Evolutionary conservation across 2,888 invertebrate genomes (phyloP), one percentile per base, ranked within the genome.

Genomic region (Xanthia icteritia): DNA sequence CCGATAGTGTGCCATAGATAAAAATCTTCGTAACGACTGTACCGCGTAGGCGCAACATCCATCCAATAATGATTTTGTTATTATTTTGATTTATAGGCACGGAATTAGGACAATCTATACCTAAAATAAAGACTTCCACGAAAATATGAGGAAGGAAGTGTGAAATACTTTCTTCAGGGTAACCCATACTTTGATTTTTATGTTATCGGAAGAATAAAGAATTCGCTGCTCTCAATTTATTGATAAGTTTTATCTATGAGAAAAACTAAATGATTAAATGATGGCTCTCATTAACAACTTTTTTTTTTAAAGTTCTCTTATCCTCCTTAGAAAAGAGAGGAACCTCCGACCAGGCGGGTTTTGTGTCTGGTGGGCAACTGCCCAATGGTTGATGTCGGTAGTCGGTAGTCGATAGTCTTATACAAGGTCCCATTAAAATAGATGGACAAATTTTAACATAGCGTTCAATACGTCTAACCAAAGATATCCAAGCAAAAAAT

Each of bases 1-100:
- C 83, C 69, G 76, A 77, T 74, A 83, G 36, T 78, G 51, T 39
- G 83, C 65, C 86, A 86, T 45, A 77, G 77, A 88, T 88, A 87
- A 88, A 86, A 86, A 81, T 83, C 75, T 84, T 77, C 66, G 66
- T 79, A 79, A 77, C 70, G 79, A 64, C 69, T 82, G 5, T 39
- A 68, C 60, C 15, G 74, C 73, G 86, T 88, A 48, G 83, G 78
- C 80, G 71, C 84, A 61, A 13, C 66, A 54, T 63, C 42, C 60
- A 71, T 42, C 58, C 65, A 80, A 79, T 86, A 77, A 79, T 66
- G 31, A 77, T 86, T 76, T 69, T 70, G 51, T 74, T 73, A 70
- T 67, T 77, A 81, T 84, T 76, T 74, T 81, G 76, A 86, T 84
- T 80, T 86, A 84, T 80, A 48, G 70, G n/a, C 63, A 23, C 4